Evolutionary conservation across 2,888 invertebrate species (phyloP).

Genomic region (Tiliacea aurago): DNA sequence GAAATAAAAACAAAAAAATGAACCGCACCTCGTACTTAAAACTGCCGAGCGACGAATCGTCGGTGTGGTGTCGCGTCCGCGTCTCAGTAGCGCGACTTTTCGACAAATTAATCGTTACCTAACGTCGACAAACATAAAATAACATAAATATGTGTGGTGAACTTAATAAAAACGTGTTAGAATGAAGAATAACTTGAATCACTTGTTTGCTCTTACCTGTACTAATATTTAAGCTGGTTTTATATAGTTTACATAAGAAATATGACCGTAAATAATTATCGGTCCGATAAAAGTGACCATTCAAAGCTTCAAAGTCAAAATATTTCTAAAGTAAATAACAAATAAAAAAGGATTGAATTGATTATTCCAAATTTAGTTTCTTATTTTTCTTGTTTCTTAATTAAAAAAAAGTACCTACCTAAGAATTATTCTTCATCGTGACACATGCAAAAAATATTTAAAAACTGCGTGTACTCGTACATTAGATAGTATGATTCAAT

Average conservation of each 20-base stretch:
- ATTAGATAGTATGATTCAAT: slow-evolving; percentile 25
- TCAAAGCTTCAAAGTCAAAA: neutral
- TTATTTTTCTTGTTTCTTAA: no score
- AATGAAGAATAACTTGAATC: slow-evolving; percentile 37
- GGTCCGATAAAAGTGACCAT: neutral
- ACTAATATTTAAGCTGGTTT: neutral
- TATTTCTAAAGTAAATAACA: neutral
- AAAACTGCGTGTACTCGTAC: slow-evolving; percentile 20
- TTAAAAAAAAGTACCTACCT: no score
- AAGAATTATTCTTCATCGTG: slow-evolving; percentile 38
- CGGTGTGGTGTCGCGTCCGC: slow-evolving; percentile 92
- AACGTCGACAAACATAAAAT: slow-evolving; percentile 64
- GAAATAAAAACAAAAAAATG: slow-evolving; percentile 61
- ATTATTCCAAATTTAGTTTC: neutral
- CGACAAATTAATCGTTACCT: slow-evolving; percentile 84
- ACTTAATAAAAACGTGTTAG: slow-evolving; percentile 29
- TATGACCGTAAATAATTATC: neutral
- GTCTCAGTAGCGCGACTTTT: slow-evolving; percentile 80
- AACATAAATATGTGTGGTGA: slow-evolving; percentile 56
- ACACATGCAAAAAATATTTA: slow-evolving; percentile 20
- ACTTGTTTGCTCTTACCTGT: neutral
- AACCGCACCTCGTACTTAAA: slow-evolving; percentile 93
- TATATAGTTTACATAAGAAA: neutral
- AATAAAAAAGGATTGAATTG: neutral
- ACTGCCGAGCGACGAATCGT: slow-evolving; percentile 93